Percentiles rank a stretch among this genome's conserved stretches.
Conservation (phyloP, 2,888 invertebrate genomes). For the Acrobasis repandana region DNA sequence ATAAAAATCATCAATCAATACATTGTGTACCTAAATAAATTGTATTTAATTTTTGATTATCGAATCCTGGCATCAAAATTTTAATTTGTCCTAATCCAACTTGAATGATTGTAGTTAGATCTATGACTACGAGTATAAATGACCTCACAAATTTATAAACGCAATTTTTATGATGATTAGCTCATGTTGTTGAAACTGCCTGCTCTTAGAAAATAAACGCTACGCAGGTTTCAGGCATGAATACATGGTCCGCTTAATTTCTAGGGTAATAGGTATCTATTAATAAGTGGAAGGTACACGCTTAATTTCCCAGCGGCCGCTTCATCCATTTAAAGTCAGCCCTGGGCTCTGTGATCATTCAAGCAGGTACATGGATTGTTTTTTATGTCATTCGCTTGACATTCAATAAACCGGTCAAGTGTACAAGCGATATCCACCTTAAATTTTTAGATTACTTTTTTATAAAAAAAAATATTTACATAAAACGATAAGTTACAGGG, state of each 20-base stretch:
- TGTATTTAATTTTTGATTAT: too few relatives aligned
- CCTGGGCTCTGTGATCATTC: conserved; percentile 56
- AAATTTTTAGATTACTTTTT: background rate
- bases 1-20: too few relatives aligned
- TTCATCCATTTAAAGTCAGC: conserved; percentile 47
- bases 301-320: conserved; percentile 63
- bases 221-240: conserved; percentile 65
- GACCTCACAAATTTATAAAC: too few relatives aligned
- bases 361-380: conserved; percentile 44
- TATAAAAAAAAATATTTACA: too few relatives aligned
- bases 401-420: conserved; percentile 32
- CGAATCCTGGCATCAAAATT: too few relatives aligned
- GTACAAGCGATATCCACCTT: conserved; percentile 22
- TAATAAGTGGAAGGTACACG: conserved; percentile 72
- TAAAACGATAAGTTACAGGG: too few relatives aligned
- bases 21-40: too few relatives aligned
- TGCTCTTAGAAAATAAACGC: conserved; percentile 56
- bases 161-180: too few relatives aligned
- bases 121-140: too few relatives aligned
- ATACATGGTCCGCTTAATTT: conserved; percentile 73
- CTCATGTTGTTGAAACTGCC: background rate
- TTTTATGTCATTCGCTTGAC: conserved; percentile 37
- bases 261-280: conserved; percentile 74
- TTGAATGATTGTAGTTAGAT: too few relatives aligned
- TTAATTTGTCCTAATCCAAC: too few relatives aligned